Base-by-base conservation (phyloP, 2,888 invertebrate genomes). In the Atethmia centrago region DNA sequence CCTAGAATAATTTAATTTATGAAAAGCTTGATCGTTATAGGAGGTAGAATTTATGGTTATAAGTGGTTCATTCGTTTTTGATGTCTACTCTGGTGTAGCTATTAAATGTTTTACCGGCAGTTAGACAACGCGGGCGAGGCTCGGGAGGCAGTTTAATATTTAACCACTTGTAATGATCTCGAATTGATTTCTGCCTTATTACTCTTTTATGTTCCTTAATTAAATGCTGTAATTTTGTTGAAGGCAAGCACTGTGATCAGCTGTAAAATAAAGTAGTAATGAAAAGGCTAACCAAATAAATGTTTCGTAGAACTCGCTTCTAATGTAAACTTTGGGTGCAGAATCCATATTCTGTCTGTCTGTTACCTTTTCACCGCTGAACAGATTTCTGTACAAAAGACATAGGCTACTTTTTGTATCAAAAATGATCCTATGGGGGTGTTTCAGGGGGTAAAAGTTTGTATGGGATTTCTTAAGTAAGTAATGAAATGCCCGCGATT, bases 21-120 rank as follows among this genome's bases (percentile, higher is more conserved):
- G 58, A 67, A 55, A 74, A 53, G 40, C 45, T 45, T 49, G 36
- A 71, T 71, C 62, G 64, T 82, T 74, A 77, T 77, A 71, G 45
- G 71, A 88, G 87, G 88, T 88, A 88, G 83, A 90, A 91, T 91
- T 91, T 88, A 88, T 80, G 63, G 68, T 74, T 66, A 53, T 77
- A 87, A 87, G 88, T 88, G 88, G 89, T 88, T 88, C 76, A 88
- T 88, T 89, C 87, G 88, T 89, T 90, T 90, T 89, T 91, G 89
- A 92, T 90, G 92, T 90, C 88, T 90, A 86, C 85, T 88, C 86
- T 84, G 86, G 84, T 87, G 86, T 83, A 85, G 88, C 91, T 89
- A 91, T 92, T 93, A 92, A 93, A 93, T 90, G 88, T 92, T 94
- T 93, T 92, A 93, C 90, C 88, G 90, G 86, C 88, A 87, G 89